phyloP scores from a whole-genome alignment of 2,888 invertebrate genomes.

The Lagria hirta region DNA sequence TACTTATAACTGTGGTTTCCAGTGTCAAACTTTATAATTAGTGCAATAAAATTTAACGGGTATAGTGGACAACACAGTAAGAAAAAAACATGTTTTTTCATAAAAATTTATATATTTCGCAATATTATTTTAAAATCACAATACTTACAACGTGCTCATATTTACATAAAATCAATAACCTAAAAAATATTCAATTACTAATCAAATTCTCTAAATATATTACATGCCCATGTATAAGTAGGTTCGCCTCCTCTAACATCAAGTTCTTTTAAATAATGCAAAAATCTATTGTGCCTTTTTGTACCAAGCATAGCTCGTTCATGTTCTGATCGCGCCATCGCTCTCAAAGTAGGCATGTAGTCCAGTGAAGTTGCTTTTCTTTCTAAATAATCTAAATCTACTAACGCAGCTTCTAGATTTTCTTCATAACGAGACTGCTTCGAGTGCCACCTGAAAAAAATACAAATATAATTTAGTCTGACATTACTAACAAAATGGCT shows the following conservation, averaged over 20 bases:
- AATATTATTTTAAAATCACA: too few species aligned
- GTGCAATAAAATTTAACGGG: too few species aligned
- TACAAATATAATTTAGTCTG: neutral
- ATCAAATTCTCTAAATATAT: slow-evolving; percentile 25
- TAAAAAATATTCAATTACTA: too few species aligned
- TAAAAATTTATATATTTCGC: too few species aligned
- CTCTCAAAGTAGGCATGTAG: slow-evolving; percentile 68
- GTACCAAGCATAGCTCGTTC: slow-evolving; percentile 59
- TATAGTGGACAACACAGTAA: too few species aligned
- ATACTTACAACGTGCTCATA: too few species aligned
- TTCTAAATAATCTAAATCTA: slow-evolving; percentile 57
- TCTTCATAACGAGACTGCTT: slow-evolving; percentile 48
- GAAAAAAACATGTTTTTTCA: too few species aligned
- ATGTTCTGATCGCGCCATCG: slow-evolving; percentile 71
- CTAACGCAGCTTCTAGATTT: slow-evolving; percentile 58
- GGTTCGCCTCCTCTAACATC: slow-evolving; percentile 25
- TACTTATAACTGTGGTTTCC: too few species aligned
- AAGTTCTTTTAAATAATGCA: slow-evolving; percentile 64
- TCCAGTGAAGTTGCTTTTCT: slow-evolving; percentile 63
- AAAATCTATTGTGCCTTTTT: slow-evolving; percentile 74
- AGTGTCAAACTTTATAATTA: too few species aligned
- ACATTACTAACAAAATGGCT: slow-evolving; percentile 9
- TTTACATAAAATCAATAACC: too few species aligned
- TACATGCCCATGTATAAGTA: slow-evolving; percentile 25
- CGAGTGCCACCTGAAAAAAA: slow-evolving; percentile 54